phyloP scores from a whole-genome alignment of 2,888 invertebrate genomes.

The Drosophila fungiperda region DNA sequence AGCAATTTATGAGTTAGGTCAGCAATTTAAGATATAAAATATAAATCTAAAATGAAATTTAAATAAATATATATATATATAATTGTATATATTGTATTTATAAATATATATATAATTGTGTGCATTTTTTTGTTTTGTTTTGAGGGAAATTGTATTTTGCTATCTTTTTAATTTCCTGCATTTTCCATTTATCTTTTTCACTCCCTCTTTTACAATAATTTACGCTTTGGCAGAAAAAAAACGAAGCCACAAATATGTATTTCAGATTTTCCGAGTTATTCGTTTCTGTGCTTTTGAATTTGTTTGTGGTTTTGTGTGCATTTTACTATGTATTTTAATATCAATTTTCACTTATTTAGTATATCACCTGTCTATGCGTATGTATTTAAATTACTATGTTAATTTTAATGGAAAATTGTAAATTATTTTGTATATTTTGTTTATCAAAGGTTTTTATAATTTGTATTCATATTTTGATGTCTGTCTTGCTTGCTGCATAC shows the following conservation, averaged over 20 bases:
- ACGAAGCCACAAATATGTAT: conserved; percentile 29
- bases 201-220: background rate
- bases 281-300: background rate
- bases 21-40: background rate
- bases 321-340: conserved; percentile 10
- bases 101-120: background rate
- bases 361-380: conserved; percentile 28
- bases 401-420: conserved; percentile 17
- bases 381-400: conserved; percentile 21
- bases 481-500: background rate
- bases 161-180: conserved; percentile 45
- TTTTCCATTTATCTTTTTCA: conserved; percentile 17
- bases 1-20: background rate
- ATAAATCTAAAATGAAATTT: background rate
- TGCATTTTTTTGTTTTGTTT: background rate
- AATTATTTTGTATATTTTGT: conserved; percentile 18
- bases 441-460: background rate
- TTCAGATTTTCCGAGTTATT: conserved; percentile 13
- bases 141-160: conserved; percentile 1
- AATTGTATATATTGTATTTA: too few relatives aligned
- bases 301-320: background rate
- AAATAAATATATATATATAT: too few relatives aligned
- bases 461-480: background rate
- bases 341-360: conserved; percentile 38
- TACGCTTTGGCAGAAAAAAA: conserved; percentile 19